Conservation (phyloP, 2,113 vertebrate species). For the Lasiurus cinereus region DNA sequence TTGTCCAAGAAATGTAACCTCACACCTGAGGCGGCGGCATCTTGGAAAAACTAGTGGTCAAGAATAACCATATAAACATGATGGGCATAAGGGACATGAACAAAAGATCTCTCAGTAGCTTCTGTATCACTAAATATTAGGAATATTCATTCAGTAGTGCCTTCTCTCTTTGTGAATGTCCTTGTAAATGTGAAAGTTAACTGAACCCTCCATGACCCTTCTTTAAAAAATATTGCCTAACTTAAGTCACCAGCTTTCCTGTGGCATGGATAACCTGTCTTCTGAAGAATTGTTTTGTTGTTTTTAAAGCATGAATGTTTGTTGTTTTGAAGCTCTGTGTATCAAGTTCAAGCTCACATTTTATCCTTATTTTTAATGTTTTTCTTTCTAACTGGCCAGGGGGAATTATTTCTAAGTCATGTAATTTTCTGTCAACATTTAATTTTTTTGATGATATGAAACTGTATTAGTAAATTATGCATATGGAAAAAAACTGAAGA, state of each 20-base stretch:
- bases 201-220: neutral
- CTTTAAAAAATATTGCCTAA: conserved; percentile 37
- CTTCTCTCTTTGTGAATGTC: conserved; percentile 55
- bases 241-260: neutral
- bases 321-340: conserved; percentile 49
- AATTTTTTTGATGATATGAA: neutral
- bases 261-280: conserved; percentile 57
- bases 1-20: conserved; percentile 68
- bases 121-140: conserved; percentile 49
- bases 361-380: neutral
- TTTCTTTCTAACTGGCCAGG: neutral
- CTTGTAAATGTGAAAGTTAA: conserved; percentile 23
- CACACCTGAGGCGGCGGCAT: conserved; percentile 37
- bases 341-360: conserved; percentile 54
- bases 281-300: conserved; percentile 21
- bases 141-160: conserved; percentile 30
- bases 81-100: conserved; percentile 49
- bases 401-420: conserved; percentile 36
- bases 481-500: neutral
- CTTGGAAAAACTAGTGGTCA: conserved; percentile 59
- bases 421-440: neutral
- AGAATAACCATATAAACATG: conserved; percentile 50
- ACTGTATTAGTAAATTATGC: neutral
- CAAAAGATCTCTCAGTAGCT: conserved; percentile 47
- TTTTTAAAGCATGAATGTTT: conserved; percentile 66